Evolutionary conservation across 2,888 invertebrate species (phyloP), one percentile per base, ranked within the genome.

Genomic region (Ormyrus thymus): DNA sequence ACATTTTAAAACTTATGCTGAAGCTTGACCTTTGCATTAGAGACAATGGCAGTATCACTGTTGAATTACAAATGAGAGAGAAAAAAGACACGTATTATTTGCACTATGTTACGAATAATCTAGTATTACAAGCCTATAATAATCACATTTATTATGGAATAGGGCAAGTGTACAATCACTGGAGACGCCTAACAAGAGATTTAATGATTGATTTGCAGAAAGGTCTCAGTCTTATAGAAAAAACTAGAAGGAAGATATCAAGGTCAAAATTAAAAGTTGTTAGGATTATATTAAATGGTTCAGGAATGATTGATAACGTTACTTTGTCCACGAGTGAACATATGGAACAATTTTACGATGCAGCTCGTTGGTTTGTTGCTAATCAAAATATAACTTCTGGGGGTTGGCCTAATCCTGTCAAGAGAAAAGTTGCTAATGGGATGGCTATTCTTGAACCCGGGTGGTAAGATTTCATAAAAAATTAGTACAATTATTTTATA

Each of bases 321-420:
- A 95, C 95, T 7, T 90, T 97, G 73, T 93, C 95, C 13, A 93
- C 95, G 0, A 95, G 95, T 83, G 96, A 96, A 87, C 98, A 99
- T 91, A 93, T 95, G 91, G 94, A 95, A 83, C 96, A 97, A 90
- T 98, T 99, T 92, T 95, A 95, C 87, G 95, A 95, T 90, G 97
- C 98, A 9, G 97, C 97, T 64, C 94, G 96, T 85, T 99, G 98
- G 98, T 95, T 99, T 89, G 94, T 97, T 61, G 91, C 92, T 48
- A 93, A 95, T 90, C 99, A 99, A 91, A 95, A 98, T 88, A 89
- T 92, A 72, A 92, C 93, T 83, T 93, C 94, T 29, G 99, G 99
- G 65, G 99, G 98, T 81, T 99, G 98, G 97, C 93, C 97, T 66
- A 97, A 97, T 87, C 96, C 96, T 71, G 98, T 97, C 66, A 92